Conservation (phyloP, 2,113 vertebrate species). For the Speoplatyrhinus poulsoni region DNA sequence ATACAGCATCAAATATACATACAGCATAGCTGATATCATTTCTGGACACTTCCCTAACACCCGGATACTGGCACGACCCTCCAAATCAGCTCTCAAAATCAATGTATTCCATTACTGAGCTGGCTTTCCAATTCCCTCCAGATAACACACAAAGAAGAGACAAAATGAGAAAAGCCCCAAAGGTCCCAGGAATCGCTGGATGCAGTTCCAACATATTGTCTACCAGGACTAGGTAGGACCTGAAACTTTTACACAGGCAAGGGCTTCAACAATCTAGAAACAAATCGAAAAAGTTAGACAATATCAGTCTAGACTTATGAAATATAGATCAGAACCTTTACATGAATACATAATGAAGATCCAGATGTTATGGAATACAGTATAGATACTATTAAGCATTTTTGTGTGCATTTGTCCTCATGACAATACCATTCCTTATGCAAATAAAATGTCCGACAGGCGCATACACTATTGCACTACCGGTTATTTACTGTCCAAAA, state of each 20-base stretch:
- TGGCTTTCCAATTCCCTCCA: constrained; percentile 59
- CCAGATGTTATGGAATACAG: too few relatives aligned
- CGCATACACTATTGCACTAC: too few relatives aligned
- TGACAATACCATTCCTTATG: background rate
- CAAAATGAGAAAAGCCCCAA: constrained; percentile 61
- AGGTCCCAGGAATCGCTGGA: constrained; percentile 51
- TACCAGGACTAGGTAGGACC: constrained; percentile 17
- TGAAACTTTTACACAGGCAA: background rate
- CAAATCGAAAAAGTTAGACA: constrained; percentile 1
- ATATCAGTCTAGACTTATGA: background rate
- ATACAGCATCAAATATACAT: constrained; percentile 16
- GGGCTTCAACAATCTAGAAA: background rate
- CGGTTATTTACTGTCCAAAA: too few relatives aligned
- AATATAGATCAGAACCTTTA: background rate
- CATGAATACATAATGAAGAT: too few relatives aligned
- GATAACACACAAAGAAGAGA: constrained; percentile 42
- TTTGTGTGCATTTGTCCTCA: too few relatives aligned
- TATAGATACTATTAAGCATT: too few relatives aligned
- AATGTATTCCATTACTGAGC: constrained; percentile 68
- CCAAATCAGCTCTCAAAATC: constrained; percentile 40
- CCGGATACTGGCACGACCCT: constrained; percentile 20
- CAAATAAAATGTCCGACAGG: background rate
- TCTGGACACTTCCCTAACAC: constrained; percentile 32
- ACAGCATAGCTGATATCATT: constrained; percentile 5
- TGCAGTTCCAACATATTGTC: constrained; percentile 65